Evolutionary conservation across 2,113 vertebrate genomes (phyloP), one percentile per base, ranked within the genome.

Genomic region (Cinclus mexicanus): DNA sequence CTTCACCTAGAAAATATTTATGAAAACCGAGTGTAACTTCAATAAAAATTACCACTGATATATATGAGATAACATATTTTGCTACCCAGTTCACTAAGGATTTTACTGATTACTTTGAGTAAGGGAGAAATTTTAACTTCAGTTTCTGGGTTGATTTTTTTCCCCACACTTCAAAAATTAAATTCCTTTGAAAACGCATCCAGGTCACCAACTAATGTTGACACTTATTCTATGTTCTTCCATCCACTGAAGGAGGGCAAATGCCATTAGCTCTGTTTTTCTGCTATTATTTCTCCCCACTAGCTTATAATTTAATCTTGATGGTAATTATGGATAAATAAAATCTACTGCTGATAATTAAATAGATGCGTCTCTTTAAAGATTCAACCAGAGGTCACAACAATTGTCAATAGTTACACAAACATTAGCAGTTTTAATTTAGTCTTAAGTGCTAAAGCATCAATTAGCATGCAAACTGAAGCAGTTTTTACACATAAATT

Each of bases 351-450:
- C 39, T 89, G 64, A 72, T 83, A 71, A 89, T 92, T 70, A 78
- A 92, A 84, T 15, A 68, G 37, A 67, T 8, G 5, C 6, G 6
- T 77, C 47, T 77, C 74, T 83, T 79, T 61, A 72, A 93, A 83
- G 50, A 85, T 24, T 77, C 33, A 85, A 55, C 39, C 75, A 92
- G 60, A 89, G 89, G 83, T 94, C 83, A 89, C 47, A 93, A 89
- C 49, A 94, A 64, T 56, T 87, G 44, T 64, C 93, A 91, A 87
- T 37, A 91, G 46, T 49, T 93, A 60, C 15, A 92, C n/a, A 94
- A 92, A 89, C 31, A 67, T 35, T 64, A 91, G 83, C 59, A 84
- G n/a, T 37, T 81, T 64, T 95, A 91, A 89, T 96, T 95, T 68
- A 72, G 49, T 53, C 35, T 64, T 50, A 94, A 95, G 76, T 89